Conservation (phyloP, 2,888 invertebrate species). For the Vanessa cardui region DNA sequence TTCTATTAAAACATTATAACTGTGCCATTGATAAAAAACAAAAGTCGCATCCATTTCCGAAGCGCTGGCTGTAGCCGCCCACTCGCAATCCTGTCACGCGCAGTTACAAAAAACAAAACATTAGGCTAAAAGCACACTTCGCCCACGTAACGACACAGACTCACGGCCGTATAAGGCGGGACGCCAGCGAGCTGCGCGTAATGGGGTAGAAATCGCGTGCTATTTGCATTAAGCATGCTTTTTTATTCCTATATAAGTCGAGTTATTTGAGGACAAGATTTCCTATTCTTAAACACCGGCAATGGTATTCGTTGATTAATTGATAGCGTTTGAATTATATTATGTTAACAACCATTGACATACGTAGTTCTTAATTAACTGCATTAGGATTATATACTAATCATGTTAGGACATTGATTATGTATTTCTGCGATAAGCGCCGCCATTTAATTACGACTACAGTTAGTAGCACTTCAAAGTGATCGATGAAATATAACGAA, state of each 20-base stretch:
- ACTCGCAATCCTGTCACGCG: constrained; percentile 8
- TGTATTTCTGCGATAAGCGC: too few relatives aligned
- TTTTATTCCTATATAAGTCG: background rate
- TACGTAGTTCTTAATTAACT: background rate
- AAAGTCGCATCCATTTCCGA: constrained; percentile 4
- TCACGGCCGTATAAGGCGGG: background rate
- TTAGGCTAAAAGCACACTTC: constrained; percentile 8
- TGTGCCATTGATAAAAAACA: background rate
- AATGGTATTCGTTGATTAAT: background rate
- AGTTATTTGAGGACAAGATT: background rate
- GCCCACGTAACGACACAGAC: background rate
- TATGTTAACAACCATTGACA: background rate
- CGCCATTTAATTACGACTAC: too few relatives aligned
- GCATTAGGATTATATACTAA: too few relatives aligned
- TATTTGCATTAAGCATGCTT: background rate
- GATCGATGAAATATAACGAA: too few relatives aligned
- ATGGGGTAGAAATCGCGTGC: constrained; percentile 6
- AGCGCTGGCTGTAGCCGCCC: constrained; percentile 4
- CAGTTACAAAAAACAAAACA: constrained; percentile 1
- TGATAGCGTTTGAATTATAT: background rate
- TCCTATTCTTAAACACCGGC: background rate
- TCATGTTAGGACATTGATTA: too few relatives aligned
- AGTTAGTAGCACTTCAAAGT: too few relatives aligned
- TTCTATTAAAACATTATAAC: background rate
- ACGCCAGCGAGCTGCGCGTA: background rate